Evolutionary conservation across 2,888 invertebrate genomes (phyloP).

Genomic region (Chelonus formosanus): DNA sequence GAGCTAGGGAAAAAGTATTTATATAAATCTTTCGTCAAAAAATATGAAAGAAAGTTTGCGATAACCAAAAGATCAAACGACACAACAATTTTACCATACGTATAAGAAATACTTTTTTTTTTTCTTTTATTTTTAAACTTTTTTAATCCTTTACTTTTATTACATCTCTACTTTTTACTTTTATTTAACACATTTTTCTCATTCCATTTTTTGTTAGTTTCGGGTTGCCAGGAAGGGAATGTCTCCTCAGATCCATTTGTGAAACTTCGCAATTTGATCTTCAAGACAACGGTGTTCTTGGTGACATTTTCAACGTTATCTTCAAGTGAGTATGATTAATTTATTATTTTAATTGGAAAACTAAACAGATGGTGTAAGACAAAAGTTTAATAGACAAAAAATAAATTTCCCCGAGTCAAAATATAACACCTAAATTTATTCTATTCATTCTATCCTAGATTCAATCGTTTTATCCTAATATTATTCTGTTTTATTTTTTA

Average conservation of each 20-base stretch:
- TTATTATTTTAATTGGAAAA: too few species aligned
- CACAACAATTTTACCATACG: conserved; percentile 19
- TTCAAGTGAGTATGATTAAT: conserved; percentile 70
- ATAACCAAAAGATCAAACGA: conserved; percentile 26
- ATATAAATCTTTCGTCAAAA: conserved; percentile 18
- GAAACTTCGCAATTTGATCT: conserved; percentile 70
- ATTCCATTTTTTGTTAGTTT: conserved; percentile 60
- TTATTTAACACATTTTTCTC: conserved; percentile 14
- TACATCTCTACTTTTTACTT: conserved; percentile 4
- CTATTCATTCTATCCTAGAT: too few species aligned
- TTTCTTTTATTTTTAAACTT: conserved; percentile 16
- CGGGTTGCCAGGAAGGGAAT: conserved; percentile 69
- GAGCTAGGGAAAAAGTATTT: conserved; percentile 11
- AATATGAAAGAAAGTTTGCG: conserved; percentile 3
- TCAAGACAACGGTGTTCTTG: conserved; percentile 73
- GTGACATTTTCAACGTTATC: conserved; percentile 73
- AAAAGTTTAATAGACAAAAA: too few species aligned
- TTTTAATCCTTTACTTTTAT: conserved; percentile 16
- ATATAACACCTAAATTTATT: too few species aligned
- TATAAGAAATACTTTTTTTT: conserved; percentile 13
- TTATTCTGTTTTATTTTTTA: too few species aligned
- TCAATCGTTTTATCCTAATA: too few species aligned
- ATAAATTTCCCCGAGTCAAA: too few species aligned
- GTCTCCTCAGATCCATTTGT: conserved; percentile 73
- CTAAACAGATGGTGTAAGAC: too few species aligned